Base-by-base conservation (phyloP, 2,888 invertebrate species). In the Epinotia demarniana region DNA sequence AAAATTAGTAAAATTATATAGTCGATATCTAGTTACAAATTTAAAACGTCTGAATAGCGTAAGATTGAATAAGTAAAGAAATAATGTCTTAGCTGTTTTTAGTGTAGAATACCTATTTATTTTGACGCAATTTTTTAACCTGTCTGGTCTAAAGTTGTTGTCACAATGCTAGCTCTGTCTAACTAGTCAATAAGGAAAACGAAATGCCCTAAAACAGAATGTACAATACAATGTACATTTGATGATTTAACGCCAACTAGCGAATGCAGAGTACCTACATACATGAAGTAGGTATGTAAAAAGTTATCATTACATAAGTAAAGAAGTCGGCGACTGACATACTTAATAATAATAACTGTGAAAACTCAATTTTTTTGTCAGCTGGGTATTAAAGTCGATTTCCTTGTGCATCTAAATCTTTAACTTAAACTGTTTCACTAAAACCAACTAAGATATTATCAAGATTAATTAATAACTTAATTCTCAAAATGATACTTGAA, bases 21-120 rank as follows among this genome's bases (percentile, higher is more conserved):
- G 68, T 43, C 57, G 55, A 68, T 57, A 68, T 60, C 39, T 39
- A 12, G 13, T 58, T 58, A 27, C 27, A 39, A 43, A 9, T 13
- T 53, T 23, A 16, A 49, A 39, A 68, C 16, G 39, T 68, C 57
- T 68, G 68, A 68, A 57, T 39, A 68, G 57, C 13, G 19, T 67
- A 55, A 68, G 64, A 49, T 5, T 49, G 13, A 46, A 13, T 46
- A 46, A 12, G 5, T 49, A 5, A 16, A 27, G 3, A 16, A 5
- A 27, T 8, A 60, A 60, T 60, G 13, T 33, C 60, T 60, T 60
- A 60, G 60, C 16, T 60, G n/a, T 60, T 60, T 60, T 60, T 33
- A 58, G 19, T 58, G 19, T 58, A 12, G 23, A 12, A 23, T 58
- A 39, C 39, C 39, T 39, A 39, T 9, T 39, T 39, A 39, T 39